Evolutionary conservation across 2,888 invertebrate genomes (phyloP), one percentile per base, ranked within the genome.

Genomic region (Pachliopta kotzebuea): DNA sequence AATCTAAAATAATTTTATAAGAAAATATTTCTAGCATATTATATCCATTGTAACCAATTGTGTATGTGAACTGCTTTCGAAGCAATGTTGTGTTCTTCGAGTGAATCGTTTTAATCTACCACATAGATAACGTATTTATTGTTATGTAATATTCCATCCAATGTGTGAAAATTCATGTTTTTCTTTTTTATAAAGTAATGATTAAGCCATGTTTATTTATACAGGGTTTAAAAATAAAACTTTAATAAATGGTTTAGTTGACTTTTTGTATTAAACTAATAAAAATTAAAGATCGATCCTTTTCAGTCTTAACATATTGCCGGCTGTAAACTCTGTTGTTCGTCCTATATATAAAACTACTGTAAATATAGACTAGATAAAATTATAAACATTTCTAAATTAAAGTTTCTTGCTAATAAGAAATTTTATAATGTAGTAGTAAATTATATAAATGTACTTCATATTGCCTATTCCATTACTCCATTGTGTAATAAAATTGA

Each of bases 231-330:
- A 17, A 63, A 67, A 67, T 62, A 52, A 64, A 63, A 59, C 55
- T 55, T 42, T 70, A 65, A 17, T n/a, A 29, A 18, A n/a, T 18
- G 1, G 29, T 54, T 54, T 8, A 18, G 2, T 54, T 52, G 20
- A 52, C 50, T 61, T 55, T 61, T 7, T 62, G 50, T 56, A 56
- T 42, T 31, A 54, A 42, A 21, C 55, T 37, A 63, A 52, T 60
- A 54, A 61, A 61, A 57, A 56, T 24, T 66, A 68, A 71, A 69
- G 66, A 67, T n/a, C 42, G 20, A 26, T 21, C 60, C 63, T 54
- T 59, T 67, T 74, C 71, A 72, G 71, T 73, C 72, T 73, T 68
- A 63, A 65, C 54, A 68, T 67, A 67, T 69, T 66, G 65, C 21
- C 67, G 37, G 62, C 63, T 55, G 70, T 63, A 50, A 56, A 56